These are phyloP conservation scores for Oncorhynchus clarkii DNA, from an alignment of 2,113 vertebrate genomes.

Conservation along the genomic window DNA sequence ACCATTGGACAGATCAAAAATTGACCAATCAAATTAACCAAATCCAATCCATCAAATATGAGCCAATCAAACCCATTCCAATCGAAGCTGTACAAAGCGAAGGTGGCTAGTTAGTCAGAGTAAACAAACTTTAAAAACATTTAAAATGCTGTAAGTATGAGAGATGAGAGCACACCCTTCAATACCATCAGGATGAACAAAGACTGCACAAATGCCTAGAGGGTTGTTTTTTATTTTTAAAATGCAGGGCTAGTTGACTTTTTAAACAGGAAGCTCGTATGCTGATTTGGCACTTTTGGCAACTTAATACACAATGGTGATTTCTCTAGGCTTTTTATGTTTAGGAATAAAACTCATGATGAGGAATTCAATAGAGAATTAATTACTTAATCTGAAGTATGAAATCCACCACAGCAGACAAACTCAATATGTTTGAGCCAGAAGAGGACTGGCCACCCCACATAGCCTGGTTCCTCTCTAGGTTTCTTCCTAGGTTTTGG, in stretches of 20 bases:
- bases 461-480: too few relatives aligned
- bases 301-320: background rate
- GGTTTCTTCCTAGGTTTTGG: too few relatives aligned
- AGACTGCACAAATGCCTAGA: constrained; percentile 11
- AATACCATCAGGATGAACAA: constrained; percentile 27
- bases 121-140: background rate
- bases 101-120: constrained; percentile 2
- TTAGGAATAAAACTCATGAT: too few relatives aligned
- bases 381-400: too few relatives aligned
- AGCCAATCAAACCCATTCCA: background rate
- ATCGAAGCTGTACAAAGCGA: background rate
- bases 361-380: too few relatives aligned
- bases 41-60: background rate
- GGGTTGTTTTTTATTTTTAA: background rate
- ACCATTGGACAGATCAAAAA: too few relatives aligned
- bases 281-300: background rate
- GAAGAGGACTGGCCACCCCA: too few relatives aligned
- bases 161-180: background rate
- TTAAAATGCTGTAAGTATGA: background rate
- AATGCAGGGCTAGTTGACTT: background rate
- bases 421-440: too few relatives aligned
- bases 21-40: background rate
- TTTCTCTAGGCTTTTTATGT: background rate
- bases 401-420: too few relatives aligned
- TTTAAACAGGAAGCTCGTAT: background rate